Conservation (phyloP, 37 sponge, comb jelly and placozoan species). For the Beroe ovata region DNA sequence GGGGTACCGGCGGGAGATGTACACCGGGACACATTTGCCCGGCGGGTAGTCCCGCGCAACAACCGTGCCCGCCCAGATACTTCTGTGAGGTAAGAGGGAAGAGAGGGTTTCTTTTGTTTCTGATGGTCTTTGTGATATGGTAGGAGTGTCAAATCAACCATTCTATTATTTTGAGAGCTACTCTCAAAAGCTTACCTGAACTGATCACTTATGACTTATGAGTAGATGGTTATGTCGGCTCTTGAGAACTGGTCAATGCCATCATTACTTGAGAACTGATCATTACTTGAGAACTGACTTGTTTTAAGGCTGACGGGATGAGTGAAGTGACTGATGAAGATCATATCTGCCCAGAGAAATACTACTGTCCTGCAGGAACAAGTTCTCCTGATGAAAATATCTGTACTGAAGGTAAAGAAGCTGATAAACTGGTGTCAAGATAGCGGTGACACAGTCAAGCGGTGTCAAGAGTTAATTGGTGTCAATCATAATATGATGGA, state of each 20-base stretch:
- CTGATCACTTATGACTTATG: too few species aligned
- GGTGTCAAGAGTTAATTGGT: not conserved
- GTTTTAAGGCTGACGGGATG: conserved; percentile 46
- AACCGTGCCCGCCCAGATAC: conserved; percentile 26
- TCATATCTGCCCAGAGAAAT: conserved; percentile 6
- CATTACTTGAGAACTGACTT: too few species aligned
- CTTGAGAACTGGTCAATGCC: too few species aligned
- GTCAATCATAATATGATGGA: not conserved
- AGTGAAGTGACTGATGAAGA: conserved; percentile 17
- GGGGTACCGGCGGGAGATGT: conserved; percentile 14
- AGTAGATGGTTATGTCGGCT: too few species aligned
- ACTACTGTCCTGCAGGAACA: conserved; percentile 52
- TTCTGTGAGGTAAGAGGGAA: conserved; percentile 60
- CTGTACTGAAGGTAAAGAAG: conserved; percentile 27
- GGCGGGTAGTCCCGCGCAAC: not conserved
- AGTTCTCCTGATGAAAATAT: not conserved
- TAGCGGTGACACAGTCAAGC: too few species aligned
- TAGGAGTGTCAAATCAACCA: too few species aligned
- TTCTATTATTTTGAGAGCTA: too few species aligned
- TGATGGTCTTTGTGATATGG: too few species aligned
- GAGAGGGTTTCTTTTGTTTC: too few species aligned
- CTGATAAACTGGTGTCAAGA: not conserved
- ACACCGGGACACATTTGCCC: conserved; percentile 31
- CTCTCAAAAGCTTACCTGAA: too few species aligned
- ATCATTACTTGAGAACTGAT: too few species aligned